These are phyloP conservation scores for Bothrops jararaca DNA, from an alignment of 2,113 vertebrate genomes.

Conservation along the genomic window DNA sequence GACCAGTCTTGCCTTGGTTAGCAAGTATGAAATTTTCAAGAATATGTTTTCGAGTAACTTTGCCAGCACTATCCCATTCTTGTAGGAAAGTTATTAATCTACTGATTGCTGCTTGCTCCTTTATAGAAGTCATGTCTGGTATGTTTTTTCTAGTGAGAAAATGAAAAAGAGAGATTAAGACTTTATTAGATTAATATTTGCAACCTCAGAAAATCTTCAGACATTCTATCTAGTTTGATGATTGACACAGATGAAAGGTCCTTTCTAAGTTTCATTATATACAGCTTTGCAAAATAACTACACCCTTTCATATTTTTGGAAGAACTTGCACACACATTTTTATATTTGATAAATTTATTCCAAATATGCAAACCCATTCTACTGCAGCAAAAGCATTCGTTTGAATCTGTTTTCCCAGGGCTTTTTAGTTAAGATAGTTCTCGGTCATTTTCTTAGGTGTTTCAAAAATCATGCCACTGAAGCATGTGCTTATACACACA, in stretches of 20 bases:
- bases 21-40: constrained; percentile 73
- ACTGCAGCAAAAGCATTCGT: not conserved
- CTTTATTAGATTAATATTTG: not conserved
- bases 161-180: constrained; percentile 12
- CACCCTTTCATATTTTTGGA: not conserved
- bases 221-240: not conserved
- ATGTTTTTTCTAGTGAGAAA: constrained; percentile 16
- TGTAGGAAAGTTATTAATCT: constrained; percentile 74
- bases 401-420: not conserved
- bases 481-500: not conserved
- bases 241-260: not conserved
- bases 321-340: not conserved
- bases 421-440: not conserved
- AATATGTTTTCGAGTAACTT: constrained; percentile 60
- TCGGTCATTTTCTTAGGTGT: not conserved
- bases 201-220: not conserved
- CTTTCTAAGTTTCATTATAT: not conserved
- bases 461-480: not conserved
- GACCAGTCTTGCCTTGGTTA: constrained; percentile 73
- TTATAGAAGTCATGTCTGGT: constrained; percentile 66
- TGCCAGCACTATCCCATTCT: constrained; percentile 77
- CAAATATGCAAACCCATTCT: not conserved
- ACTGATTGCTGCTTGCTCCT: constrained; percentile 69
- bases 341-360: not conserved
- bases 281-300: not conserved